Base-by-base conservation (phyloP, 1,140 invertebrate genomes). In the Notospermus geniculatus region DNA sequence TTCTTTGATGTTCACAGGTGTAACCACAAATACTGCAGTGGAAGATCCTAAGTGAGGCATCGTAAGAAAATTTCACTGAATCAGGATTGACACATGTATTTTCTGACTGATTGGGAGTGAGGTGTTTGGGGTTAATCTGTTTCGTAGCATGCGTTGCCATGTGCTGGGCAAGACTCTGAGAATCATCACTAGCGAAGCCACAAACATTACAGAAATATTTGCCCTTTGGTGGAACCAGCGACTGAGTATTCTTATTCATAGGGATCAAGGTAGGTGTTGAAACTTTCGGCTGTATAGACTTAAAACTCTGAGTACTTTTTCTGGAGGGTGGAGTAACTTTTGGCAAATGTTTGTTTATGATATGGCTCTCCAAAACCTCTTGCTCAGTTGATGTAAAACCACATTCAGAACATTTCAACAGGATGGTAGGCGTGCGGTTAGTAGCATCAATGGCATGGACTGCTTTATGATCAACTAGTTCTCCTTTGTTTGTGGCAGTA, bases 1-100 rank as follows among this genome's bases (percentile, higher is more conserved):
- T 81, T 28, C 79, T 64, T 52, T 80, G 76, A 53, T 71, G 72
- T 46, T 80, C 79, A 56, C 78, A 80, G 23, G 70, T 71, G 59
- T 80, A 80, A 28, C 74, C 72, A 67, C 79, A 80, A 28, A 80
- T 74, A 5, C 71, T 73, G 61, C 79, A 80, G 1, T 67, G 63
- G 53, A 74, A 80, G 39, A 73, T 59, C 5, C 70, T 71, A 39
- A 68, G 65, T 9, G 57, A 36, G 43, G 66, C 59, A 41, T 77
- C 75, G 58, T 74, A 72, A 22, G 69, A 66, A 68, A 78, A 80
- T n/a, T 39, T 43, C 43, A 46, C 41, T 25, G 50, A 27, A 4
- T 29, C 27, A 15, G 45, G 46, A 32, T 59, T 30, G 2, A 43
- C 5, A 22, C 17, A n/a, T 19, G 23, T 57, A 7, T 7, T 46